phyloP scores from a whole-genome alignment of 2,113 vertebrate species.

The Glaucidium brasilianum region DNA sequence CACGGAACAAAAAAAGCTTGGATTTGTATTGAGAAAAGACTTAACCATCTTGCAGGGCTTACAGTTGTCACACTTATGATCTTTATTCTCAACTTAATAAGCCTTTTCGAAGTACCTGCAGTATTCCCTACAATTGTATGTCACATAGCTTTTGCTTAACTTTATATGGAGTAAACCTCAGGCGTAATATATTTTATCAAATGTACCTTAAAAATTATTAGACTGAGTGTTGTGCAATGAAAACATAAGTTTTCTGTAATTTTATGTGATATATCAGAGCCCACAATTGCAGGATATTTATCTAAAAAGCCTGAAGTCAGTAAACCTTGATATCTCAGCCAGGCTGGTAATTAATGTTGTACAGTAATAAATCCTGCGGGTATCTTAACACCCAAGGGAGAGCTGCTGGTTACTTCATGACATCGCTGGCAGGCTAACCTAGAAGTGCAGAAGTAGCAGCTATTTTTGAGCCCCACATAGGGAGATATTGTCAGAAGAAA shows the following conservation, averaged over 20 bases:
- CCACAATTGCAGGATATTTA: not conserved
- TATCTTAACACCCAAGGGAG: not conserved
- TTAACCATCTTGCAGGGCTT: not conserved
- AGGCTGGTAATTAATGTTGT: not conserved
- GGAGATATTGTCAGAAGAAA: not conserved
- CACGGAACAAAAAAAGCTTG: not conserved
- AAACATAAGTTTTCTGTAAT: not conserved
- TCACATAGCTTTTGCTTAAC: not conserved
- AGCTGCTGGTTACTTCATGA: not conserved
- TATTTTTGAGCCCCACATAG: not conserved
- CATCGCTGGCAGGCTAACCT: not conserved
- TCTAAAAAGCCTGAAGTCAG: not conserved
- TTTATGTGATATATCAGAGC: not conserved
- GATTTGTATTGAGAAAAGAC: not conserved
- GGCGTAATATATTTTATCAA: not conserved
- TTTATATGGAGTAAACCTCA: not conserved
- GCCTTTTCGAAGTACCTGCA: not conserved
- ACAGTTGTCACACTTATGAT: not conserved
- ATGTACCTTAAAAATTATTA: slow-evolving; percentile 3
- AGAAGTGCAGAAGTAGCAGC: not conserved
- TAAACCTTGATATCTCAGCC: not conserved
- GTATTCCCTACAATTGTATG: not conserved
- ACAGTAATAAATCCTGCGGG: not conserved
- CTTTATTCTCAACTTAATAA: slow-evolving; percentile 20
- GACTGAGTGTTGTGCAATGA: not conserved